A percentile compares a stretch with the other conserved stretches of the same genome.
phyloP scores from a whole-genome alignment of 1,140 invertebrate genomes.

The Heliothis virescens region DNA sequence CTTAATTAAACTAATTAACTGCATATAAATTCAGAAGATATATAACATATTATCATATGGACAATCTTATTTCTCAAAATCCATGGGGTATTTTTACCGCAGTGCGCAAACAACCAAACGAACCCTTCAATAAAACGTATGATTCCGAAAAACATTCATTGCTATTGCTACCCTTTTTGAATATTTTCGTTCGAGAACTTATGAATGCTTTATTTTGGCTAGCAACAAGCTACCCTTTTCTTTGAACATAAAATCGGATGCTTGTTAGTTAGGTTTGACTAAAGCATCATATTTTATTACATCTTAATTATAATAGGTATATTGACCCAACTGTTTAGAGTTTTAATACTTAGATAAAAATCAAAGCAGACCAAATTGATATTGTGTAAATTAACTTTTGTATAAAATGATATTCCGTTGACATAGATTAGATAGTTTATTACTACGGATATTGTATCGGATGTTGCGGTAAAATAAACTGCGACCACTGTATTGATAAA shows the following conservation, averaged over 20 bases:
- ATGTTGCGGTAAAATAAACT: neutral
- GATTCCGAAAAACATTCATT: constrained; percentile 18
- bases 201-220: constrained; percentile 20
- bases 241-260: constrained; percentile 6
- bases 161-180: constrained; percentile 15
- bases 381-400: no score
- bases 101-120: constrained; percentile 1
- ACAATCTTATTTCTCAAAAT: no score
- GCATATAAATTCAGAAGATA: neutral
- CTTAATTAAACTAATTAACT: neutral
- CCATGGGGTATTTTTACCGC: constrained; percentile 1
- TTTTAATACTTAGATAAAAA: no score
- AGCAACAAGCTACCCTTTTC: constrained; percentile 1
- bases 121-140: constrained; percentile 14
- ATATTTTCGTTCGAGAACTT: neutral
- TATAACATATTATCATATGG: no score
- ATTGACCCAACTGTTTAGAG: no score
- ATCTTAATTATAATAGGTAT: no score
- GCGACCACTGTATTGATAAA: neutral
- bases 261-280: neutral
- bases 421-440: neutral
- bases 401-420: neutral
- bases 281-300: no score
- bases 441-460: neutral
- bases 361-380: no score